These are phyloP conservation scores for Tenebrosternarchus preto DNA, from an alignment of 2,113 vertebrate species.

Conservation along the genomic window DNA sequence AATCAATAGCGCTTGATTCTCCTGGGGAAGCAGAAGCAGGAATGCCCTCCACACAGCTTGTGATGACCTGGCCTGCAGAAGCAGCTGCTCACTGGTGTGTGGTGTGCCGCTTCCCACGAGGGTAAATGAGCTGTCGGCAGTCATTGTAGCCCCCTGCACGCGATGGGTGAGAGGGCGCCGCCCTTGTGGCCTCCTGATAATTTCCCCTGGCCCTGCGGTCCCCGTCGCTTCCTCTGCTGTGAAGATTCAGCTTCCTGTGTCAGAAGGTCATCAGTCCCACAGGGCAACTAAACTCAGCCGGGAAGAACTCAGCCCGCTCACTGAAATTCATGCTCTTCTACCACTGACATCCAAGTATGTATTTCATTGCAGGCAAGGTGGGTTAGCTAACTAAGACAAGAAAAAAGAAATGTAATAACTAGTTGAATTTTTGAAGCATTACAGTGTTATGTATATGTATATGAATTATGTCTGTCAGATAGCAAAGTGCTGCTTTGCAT, in stretches of 20 bases:
- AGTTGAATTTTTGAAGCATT: not conserved
- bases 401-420: not conserved
- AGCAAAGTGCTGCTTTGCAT: not conserved
- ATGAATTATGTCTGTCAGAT: not conserved
- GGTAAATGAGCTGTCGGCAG: conserved; percentile 16
- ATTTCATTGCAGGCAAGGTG: too few relatives aligned
- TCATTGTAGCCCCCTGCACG: not conserved
- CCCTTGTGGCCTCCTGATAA: too few relatives aligned
- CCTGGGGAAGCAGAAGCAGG: not conserved
- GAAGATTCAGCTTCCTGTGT: too few relatives aligned
- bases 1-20: conserved; percentile 20
- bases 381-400: not conserved
- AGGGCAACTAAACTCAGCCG: not conserved
- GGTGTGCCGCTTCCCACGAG: not conserved
- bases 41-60: too few relatives aligned
- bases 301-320: conserved; percentile 4
- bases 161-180: not conserved
- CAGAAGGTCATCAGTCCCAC: too few relatives aligned
- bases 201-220: too few relatives aligned
- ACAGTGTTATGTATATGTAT: not conserved
- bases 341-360: not conserved
- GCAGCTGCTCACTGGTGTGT: conserved; percentile 9
- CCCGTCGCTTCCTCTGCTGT: too few relatives aligned
- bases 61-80: conserved; percentile 28
- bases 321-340: not conserved